These are phyloP conservation scores for Psittacus erithacus DNA, from an alignment of 2,113 vertebrate species.

Conservation along the genomic window DNA sequence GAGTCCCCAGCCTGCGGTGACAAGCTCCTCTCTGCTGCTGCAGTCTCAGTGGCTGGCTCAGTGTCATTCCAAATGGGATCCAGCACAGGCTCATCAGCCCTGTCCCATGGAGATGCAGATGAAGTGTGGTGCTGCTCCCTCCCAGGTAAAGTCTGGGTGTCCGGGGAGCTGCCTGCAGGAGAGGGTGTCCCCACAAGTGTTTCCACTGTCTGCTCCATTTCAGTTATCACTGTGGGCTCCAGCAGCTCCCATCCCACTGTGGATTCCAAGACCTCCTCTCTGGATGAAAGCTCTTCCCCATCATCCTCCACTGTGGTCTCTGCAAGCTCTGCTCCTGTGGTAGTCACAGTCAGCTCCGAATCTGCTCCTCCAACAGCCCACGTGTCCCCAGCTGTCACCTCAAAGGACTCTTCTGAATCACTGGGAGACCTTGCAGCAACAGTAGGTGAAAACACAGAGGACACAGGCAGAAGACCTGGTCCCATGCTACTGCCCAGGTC, in stretches of 20 bases:
- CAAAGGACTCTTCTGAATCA: constrained; percentile 12
- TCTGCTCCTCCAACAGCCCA: not conserved
- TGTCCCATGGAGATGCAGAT: constrained; percentile 8
- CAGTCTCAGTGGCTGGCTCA: constrained; percentile 8
- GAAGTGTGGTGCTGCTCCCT: not conserved
- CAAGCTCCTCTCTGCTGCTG: not conserved
- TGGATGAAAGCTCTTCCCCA: constrained; percentile 15
- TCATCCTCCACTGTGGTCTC: not conserved
- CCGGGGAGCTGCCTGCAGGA: not conserved
- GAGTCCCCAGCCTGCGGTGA: constrained; percentile 40
- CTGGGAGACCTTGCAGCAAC: not conserved
- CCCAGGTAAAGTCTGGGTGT: not conserved
- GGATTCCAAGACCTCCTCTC: not conserved
- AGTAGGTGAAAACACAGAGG: constrained; percentile 49
- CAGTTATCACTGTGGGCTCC: not conserved
- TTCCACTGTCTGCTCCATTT: not conserved
- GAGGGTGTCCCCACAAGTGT: not conserved
- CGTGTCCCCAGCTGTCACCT: not conserved
- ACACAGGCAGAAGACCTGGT: constrained; percentile 41
- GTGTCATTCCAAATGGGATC: constrained; percentile 28
- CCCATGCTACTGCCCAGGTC: constrained; percentile 75
- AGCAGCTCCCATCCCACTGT: not conserved
- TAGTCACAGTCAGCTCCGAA: not conserved
- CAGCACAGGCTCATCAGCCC: not conserved
- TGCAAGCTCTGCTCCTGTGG: not conserved